Percentiles rank a stretch among this genome's conserved stretches.
Conservation (phyloP, 2,113 vertebrate genomes). For the Ceuthmochares aereus region DNA sequence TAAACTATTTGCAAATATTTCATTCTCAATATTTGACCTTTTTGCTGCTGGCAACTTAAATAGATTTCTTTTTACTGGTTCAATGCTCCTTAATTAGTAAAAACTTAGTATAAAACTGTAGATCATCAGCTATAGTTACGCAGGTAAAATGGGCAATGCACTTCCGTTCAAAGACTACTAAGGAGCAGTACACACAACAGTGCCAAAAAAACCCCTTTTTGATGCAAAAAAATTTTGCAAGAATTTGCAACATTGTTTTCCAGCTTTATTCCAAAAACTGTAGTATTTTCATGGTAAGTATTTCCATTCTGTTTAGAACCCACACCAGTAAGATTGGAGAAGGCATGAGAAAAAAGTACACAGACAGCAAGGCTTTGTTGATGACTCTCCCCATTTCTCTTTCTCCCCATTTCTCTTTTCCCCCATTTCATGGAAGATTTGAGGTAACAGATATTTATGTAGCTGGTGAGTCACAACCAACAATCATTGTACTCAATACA, state of each 20-base stretch:
- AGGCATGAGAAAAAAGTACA: not conserved
- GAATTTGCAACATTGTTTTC: not conserved
- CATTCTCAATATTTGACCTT: not conserved
- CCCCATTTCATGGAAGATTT: not conserved
- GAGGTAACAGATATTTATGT: constrained; percentile 27
- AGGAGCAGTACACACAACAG: not conserved
- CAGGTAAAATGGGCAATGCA: not conserved
- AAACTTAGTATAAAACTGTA: not conserved
- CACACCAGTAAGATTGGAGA: not conserved
- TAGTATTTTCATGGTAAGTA: not conserved
- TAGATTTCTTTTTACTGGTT: not conserved
- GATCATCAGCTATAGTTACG: not conserved
- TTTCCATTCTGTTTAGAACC: not conserved
- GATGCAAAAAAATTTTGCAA: not conserved
- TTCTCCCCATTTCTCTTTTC: not conserved
- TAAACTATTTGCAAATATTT: not conserved
- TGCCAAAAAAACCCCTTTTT: not conserved
- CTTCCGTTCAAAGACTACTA: not conserved
- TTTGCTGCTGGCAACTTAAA: not conserved
- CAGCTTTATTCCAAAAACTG: not conserved
- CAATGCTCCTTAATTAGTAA: not conserved
- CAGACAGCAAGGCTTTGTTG: not conserved
- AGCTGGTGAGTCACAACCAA: constrained; percentile 61
- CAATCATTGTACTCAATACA: not conserved
- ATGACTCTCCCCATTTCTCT: not conserved